These are phyloP conservation scores for Limulus polyphemus DNA, from an alignment of 2,888 invertebrate species.

Conservation along the genomic window DNA sequence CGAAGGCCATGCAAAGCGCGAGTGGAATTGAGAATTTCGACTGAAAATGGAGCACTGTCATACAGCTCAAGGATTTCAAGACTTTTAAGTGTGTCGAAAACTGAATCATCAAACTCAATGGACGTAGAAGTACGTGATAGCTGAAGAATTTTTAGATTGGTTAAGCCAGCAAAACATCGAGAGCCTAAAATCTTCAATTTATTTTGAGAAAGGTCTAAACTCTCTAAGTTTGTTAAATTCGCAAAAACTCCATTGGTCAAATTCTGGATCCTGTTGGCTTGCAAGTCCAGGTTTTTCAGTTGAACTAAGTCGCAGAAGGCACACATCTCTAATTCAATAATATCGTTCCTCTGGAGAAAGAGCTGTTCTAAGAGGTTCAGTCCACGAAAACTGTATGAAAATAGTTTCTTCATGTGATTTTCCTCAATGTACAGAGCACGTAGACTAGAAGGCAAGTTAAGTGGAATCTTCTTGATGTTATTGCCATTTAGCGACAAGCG, in stretches of 20 bases:
- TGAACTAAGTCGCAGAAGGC: slow-evolving; percentile 61
- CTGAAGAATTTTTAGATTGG: slow-evolving; percentile 52
- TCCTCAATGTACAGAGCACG: slow-evolving; percentile 59
- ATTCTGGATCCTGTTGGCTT: slow-evolving; percentile 35
- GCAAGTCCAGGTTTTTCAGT: slow-evolving; percentile 38
- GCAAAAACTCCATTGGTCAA: slow-evolving; percentile 45
- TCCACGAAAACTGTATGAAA: slow-evolving; percentile 52
- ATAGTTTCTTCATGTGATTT: slow-evolving; percentile 52
- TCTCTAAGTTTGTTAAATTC: slow-evolving; percentile 54
- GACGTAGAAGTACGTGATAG: slow-evolving; percentile 45
- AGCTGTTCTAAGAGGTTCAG: slow-evolving; percentile 58
- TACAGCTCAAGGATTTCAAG: slow-evolving; percentile 61
- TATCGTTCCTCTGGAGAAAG: slow-evolving; percentile 60
- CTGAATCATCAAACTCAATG: slow-evolving; percentile 47
- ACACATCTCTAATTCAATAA: slow-evolving; percentile 56
- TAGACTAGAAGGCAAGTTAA: slow-evolving; percentile 62
- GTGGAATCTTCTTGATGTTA: slow-evolving; percentile 53
- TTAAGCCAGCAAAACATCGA: slow-evolving; percentile 53
- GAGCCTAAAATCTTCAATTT: slow-evolving; percentile 49
- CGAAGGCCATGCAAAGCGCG: slow-evolving; percentile 58
- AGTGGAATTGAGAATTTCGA: slow-evolving; percentile 53
- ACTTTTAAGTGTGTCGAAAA: slow-evolving; percentile 55
- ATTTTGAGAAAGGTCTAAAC: slow-evolving; percentile 72
- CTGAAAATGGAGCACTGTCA: slow-evolving; percentile 56
- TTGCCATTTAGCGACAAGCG: slow-evolving; percentile 70